These are phyloP conservation scores for Andrena cerasifolii DNA, from an alignment of 1,140 invertebrate genomes.

Conservation along the genomic window DNA sequence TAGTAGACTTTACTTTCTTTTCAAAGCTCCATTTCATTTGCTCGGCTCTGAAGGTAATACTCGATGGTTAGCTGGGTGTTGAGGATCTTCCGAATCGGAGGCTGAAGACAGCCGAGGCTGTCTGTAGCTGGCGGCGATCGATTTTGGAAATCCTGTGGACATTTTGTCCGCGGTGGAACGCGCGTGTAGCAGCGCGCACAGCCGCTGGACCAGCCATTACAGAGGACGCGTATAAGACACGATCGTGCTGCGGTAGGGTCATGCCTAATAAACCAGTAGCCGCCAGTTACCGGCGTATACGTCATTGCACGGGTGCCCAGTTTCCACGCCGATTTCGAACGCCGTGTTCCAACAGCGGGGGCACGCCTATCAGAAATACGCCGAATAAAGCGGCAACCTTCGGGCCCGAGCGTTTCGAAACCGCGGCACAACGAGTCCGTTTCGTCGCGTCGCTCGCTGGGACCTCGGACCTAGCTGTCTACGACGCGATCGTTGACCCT, in stretches of 20 bases:
- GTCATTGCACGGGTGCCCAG: conserved; percentile 42
- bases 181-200: conserved; percentile 29
- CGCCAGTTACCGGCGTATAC: conserved; percentile 42
- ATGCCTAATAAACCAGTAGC: conserved; percentile 67
- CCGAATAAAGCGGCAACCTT: conserved; percentile 25
- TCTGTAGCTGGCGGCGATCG: conserved; percentile 27
- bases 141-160: conserved; percentile 35
- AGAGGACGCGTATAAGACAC: conserved; percentile 58
- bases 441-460: conserved; percentile 1
- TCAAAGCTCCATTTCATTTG: too few relatives aligned
- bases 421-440: not conserved
- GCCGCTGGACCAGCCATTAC: conserved; percentile 43
- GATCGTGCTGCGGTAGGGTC: conserved; percentile 63
- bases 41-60: too few relatives aligned
- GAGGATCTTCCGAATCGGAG: too few relatives aligned
- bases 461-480: too few relatives aligned
- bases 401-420: not conserved
- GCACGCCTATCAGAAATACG: conserved; percentile 23
- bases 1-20: too few relatives aligned
- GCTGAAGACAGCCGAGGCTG: too few relatives aligned
- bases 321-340: conserved; percentile 42
- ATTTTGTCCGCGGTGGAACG: conserved; percentile 52
- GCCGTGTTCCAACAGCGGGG: not conserved
- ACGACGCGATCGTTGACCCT: too few relatives aligned
- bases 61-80: too few relatives aligned